Evolutionary conservation across 1,140 invertebrate genomes (phyloP).

Genomic region (Proctacanthus coquilletti): DNA sequence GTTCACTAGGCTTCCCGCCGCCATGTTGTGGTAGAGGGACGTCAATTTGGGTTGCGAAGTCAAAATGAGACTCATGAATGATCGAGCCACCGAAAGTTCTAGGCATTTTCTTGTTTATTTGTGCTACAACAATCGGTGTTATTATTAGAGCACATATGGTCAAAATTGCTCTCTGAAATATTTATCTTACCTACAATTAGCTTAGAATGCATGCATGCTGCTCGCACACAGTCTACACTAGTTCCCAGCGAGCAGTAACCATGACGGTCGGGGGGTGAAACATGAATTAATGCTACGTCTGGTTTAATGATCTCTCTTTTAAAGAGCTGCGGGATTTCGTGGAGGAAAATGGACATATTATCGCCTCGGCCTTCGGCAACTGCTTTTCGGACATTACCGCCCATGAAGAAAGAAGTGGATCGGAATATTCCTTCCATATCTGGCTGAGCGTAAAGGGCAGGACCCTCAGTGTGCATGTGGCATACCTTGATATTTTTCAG

Average conservation of each 20-base stretch:
- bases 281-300: constrained; percentile 71
- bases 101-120: constrained; percentile 78
- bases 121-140: constrained; percentile 35
- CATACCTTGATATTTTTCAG: constrained; percentile 65
- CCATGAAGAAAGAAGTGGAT: constrained; percentile 82
- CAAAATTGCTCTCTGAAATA: no score
- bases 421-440: constrained; percentile 64
- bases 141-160: no score
- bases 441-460: constrained; percentile 61
- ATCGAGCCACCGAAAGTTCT: constrained; percentile 79
- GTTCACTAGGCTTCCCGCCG: constrained; percentile 42
- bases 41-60: constrained; percentile 65
- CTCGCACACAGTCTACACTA: constrained; percentile 78
- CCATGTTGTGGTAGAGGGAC: constrained; percentile 56
- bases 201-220: constrained; percentile 73
- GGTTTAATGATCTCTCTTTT: constrained; percentile 65
- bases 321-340: constrained; percentile 83
- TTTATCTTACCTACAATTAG: constrained; percentile 73
- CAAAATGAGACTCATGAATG: constrained; percentile 80
- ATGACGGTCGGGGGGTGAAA: constrained; percentile 75
- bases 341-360: constrained; percentile 78
- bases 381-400: constrained; percentile 71
- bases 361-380: constrained; percentile 79
- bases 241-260: constrained; percentile 86
- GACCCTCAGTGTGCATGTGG: constrained; percentile 89